Base-by-base conservation (phyloP, 1,140 invertebrate genomes). In the Dreissena rostriformis region DNA sequence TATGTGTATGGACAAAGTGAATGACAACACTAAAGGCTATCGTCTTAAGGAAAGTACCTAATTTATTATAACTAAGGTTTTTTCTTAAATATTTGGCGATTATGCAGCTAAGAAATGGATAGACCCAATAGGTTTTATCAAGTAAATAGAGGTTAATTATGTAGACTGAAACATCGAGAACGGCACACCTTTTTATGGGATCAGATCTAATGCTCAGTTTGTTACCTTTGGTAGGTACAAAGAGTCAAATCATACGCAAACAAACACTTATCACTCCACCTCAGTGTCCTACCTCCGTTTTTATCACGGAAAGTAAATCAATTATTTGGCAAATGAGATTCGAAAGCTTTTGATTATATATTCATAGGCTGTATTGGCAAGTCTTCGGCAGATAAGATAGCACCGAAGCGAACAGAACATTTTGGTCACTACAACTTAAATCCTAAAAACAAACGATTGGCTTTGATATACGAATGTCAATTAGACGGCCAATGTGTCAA, bases 391-490 rank as follows among this genome's bases (percentile, higher is more conserved):
- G 76, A 78, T 78, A 78, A 78, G 55, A 78, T 49, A 65, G n/a
- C 57, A 78, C 14, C 53, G 76, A 51, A 26, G 76, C 39, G 65
- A 78, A 68, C 66, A 49, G 26, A 57, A 24, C 63, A 53, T 29
- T 67, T 68, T 24, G 65, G 65, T 78, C 76, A 78, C 65, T 68
- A 67, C 53, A 78, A 78, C 67, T 78, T 67, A 78, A 61, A 78
- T 78, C 76, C 53, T 17, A 26, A 67, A 55, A 55, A 67, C 63
- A 67, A 78, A 78, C 76, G 67, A 39, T 22, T 17, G 22, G 51
- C 29, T 61, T 29, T 68, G 76, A 78, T 78, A 68, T 78, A 78
- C 66, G 76, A 67, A 78, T 66, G 67, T 78, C 76, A 78, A 67
- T 78, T 78, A 67, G 76, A 78, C n/a, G 74, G 61, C 26, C 76